Evolutionary conservation across 92 coral and sea anemone genomes (phyloP).

Genomic region (Porites divaricata): DNA sequence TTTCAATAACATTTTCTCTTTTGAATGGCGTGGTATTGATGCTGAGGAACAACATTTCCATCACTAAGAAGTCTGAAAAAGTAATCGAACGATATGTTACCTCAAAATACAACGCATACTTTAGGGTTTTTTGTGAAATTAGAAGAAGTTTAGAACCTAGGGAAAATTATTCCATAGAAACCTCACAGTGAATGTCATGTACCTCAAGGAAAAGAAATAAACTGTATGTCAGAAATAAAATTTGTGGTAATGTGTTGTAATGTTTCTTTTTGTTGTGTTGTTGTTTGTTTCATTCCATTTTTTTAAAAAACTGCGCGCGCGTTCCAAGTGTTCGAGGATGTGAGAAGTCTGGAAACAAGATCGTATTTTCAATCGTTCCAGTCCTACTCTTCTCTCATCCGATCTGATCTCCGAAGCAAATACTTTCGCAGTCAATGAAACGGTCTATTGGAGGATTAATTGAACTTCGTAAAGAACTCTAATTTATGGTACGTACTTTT

Average conservation of each 20-base stretch:
- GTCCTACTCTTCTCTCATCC: neutral
- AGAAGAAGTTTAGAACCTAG: no score
- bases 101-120: neutral
- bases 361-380: neutral
- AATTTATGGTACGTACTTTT: conserved; percentile 21
- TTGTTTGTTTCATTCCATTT: no score
- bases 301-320: neutral
- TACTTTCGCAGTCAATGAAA: no score
- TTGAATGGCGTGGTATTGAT: neutral
- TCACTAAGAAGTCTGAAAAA: conserved; percentile 10
- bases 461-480: neutral
- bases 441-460: neutral
- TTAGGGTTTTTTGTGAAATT: neutral
- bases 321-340: no score
- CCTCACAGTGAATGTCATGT: no score
- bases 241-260: no score
- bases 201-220: no score
- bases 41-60: neutral
- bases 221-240: no score
- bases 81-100: neutral
- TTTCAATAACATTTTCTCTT: neutral
- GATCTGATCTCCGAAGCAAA: neutral
- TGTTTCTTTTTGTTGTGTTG: no score
- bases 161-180: no score
- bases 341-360: neutral